Evolutionary conservation across 2,888 invertebrate genomes (phyloP).

Genomic region (Biston stratarius): DNA sequence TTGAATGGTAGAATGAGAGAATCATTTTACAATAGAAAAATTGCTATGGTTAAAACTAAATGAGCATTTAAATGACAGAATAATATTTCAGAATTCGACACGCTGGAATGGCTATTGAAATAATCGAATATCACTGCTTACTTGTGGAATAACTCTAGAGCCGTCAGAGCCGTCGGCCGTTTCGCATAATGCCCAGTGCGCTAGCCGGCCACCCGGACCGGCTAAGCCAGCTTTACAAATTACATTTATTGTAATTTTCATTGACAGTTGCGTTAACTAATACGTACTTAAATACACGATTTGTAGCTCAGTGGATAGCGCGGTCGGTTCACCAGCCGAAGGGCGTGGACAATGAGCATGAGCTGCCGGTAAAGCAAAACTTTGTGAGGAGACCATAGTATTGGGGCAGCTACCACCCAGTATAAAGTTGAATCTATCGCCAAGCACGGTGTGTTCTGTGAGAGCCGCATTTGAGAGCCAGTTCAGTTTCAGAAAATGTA

Average conservation of each 20-base stretch:
- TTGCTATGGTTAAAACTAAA: conserved; percentile 27
- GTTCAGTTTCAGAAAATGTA: no score
- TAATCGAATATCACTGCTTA: conserved; percentile 19
- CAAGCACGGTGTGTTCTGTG: no score
- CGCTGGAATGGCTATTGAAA: conserved; percentile 21
- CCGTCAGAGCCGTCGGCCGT: conserved; percentile 10
- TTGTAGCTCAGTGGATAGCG: no score
- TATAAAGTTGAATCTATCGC: no score
- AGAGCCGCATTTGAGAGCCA: no score
- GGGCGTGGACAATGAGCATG: no score
- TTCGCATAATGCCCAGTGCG: conserved; percentile 7
- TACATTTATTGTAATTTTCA: background rate
- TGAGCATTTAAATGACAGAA: conserved; percentile 32
- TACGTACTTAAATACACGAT: background rate
- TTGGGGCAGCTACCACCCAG: no score
- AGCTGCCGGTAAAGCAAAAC: no score
- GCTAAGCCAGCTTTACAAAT: background rate
- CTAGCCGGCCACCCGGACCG: background rate
- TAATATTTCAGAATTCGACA: conserved; percentile 34
- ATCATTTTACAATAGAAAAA: conserved; percentile 30
- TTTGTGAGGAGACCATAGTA: no score
- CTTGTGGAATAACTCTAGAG: conserved; percentile 6
- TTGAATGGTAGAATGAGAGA: no score
- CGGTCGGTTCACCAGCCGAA: no score
- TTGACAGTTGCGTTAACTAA: background rate